These are phyloP conservation scores for Picus viridis DNA, from an alignment of 2,797 vertebrate genomes.

Conservation along the genomic window DNA sequence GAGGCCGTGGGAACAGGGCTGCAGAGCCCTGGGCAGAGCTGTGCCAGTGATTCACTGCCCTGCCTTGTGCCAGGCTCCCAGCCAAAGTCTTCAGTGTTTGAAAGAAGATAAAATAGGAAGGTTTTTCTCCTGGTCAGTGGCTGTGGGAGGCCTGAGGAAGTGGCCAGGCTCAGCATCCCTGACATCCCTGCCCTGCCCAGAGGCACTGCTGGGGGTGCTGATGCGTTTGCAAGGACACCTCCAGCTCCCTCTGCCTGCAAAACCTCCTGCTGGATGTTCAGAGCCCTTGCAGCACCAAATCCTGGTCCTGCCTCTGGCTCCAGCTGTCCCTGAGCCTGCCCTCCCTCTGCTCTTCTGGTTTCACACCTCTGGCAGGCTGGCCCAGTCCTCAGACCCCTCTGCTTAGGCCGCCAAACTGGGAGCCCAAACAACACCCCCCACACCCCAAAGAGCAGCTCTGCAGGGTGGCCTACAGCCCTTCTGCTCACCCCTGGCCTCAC, in stretches of 20 bases:
- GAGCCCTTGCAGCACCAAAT: background rate
- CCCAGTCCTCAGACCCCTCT: background rate
- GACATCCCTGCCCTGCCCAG: too few relatives aligned
- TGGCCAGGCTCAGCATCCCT: background rate
- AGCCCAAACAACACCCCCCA: background rate
- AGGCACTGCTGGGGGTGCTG: rapidly evolving
- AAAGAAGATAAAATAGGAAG: background rate
- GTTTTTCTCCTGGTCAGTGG: background rate
- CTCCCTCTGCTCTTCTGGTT: background rate
- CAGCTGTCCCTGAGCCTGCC: too few relatives aligned
- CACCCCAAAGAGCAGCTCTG: background rate
- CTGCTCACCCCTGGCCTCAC: background rate
- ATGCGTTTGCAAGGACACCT: rapidly evolving
- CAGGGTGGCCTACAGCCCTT: background rate
- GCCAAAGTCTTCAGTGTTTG: background rate
- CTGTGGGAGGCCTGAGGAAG: background rate
- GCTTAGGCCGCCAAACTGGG: background rate
- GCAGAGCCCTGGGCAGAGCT: background rate
- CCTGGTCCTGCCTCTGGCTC: background rate
- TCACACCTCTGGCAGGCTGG: background rate
- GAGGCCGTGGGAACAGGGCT: constrained; percentile 29
- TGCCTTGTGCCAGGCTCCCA: background rate
- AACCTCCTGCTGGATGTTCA: background rate
- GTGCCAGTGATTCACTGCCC: constrained; percentile 22
- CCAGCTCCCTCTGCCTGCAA: background rate